phyloP scores from a whole-genome alignment of 2,888 invertebrate species.

The Cheilosia pagana region DNA sequence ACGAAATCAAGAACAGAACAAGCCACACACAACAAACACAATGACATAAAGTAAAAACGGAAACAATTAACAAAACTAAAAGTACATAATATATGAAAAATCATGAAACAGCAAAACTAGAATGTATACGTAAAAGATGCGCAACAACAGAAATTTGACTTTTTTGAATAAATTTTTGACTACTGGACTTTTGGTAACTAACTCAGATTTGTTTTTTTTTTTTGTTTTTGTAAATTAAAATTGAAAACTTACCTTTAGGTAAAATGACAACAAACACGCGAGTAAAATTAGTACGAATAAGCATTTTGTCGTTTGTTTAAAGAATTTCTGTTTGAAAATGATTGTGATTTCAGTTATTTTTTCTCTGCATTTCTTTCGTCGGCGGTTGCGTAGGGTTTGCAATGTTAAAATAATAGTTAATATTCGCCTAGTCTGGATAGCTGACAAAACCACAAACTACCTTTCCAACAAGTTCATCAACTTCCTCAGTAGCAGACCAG shows the following conservation, averaged over 20 bases:
- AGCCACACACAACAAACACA: constrained; percentile 66
- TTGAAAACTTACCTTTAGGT: constrained; percentile 68
- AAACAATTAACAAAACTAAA: constrained; percentile 32
- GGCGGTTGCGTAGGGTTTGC: background rate
- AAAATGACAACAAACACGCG: constrained; percentile 62
- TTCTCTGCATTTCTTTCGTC: constrained; percentile 58
- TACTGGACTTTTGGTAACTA: constrained; percentile 62
- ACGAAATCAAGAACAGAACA: constrained; percentile 50
- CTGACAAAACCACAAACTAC: too few species aligned
- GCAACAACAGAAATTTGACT: constrained; percentile 51
- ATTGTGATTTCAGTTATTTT: constrained; percentile 5
- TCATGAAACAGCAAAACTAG: constrained; percentile 54
- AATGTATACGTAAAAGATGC: constrained; percentile 55
- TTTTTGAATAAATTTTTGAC: constrained; percentile 51
- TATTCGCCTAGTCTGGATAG: too few species aligned
- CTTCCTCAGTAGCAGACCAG: too few species aligned
- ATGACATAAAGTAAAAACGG: background rate
- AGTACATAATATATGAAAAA: constrained; percentile 54
- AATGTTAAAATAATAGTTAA: too few species aligned
- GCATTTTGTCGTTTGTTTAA: constrained; percentile 2
- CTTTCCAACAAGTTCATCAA: too few species aligned
- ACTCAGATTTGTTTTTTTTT: constrained; percentile 53
- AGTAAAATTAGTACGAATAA: constrained; percentile 9
- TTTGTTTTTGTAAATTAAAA: constrained; percentile 53
- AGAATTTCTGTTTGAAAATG: background rate